Conservation (phyloP, 1,140 invertebrate genomes). For the Armadillidium nasatum region DNA sequence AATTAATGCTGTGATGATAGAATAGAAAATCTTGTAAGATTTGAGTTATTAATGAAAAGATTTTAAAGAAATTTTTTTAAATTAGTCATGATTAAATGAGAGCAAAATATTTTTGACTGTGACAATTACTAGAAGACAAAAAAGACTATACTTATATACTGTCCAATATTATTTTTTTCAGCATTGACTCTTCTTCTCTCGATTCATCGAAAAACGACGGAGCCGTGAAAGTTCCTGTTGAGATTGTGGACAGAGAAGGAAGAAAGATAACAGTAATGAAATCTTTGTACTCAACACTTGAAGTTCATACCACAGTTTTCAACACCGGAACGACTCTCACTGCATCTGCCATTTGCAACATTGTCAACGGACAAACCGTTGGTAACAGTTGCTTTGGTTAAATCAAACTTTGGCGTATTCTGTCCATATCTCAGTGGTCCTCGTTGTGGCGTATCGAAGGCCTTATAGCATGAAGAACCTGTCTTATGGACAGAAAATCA, state of each 20-base stretch:
- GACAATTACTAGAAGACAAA: too few species aligned
- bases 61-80: too few species aligned
- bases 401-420: not conserved
- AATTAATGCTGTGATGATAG: too few species aligned
- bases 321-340: not conserved
- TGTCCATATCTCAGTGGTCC: not conserved
- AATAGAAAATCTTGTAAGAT: too few species aligned
- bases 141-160: too few species aligned
- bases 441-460: not conserved
- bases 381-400: not conserved
- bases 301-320: slow-evolving; percentile 2
- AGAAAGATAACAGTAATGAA: not conserved
- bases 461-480: too few species aligned
- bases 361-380: not conserved
- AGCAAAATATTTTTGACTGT: too few species aligned
- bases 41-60: too few species aligned
- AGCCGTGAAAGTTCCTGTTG: not conserved
- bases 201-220: not conserved
- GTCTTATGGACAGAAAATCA: too few species aligned
- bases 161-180: not conserved
- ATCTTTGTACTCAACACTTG: not conserved
- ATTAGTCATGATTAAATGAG: too few species aligned
- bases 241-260: not conserved
- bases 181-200: not conserved
- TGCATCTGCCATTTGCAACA: not conserved